Conservation (phyloP, 35 echinoderm and acorn worm genomes). For the Holothuria glaberrima region DNA sequence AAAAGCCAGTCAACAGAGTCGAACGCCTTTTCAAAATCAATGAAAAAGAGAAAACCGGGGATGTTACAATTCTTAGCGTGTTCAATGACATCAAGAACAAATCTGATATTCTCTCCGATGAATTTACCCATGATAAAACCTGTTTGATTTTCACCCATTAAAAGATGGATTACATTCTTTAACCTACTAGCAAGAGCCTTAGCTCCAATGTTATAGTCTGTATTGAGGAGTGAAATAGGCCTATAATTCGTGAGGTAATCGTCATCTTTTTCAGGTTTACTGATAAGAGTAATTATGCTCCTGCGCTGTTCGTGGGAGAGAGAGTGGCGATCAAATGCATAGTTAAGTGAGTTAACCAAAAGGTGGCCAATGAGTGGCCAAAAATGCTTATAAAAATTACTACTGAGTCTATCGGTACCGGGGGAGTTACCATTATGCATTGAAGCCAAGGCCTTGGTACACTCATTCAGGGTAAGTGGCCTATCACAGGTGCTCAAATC, state of each 20-base stretch:
- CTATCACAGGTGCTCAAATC: neutral
- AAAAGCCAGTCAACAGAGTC: neutral
- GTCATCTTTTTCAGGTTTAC: neutral
- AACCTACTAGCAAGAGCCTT: neutral
- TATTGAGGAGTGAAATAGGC: neutral
- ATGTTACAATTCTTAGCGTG: neutral
- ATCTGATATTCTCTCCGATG: neutral
- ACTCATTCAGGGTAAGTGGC: neutral
- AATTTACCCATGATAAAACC: neutral
- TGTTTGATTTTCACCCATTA: conserved; percentile 5
- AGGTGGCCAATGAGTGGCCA: conserved; percentile 2
- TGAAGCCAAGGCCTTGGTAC: neutral
- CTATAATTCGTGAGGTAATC: neutral
- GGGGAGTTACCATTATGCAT: neutral
- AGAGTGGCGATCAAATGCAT: neutral
- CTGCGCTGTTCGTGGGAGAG: neutral
- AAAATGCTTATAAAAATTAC: conserved; percentile 35
- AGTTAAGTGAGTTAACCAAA: neutral
- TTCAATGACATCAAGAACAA: neutral
- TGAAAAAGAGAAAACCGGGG: neutral
- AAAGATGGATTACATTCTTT: neutral
- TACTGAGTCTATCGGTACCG: conserved; percentile 27
- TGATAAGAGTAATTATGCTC: neutral
- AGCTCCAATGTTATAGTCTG: neutral
- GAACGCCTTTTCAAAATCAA: conserved; percentile 2